phyloP scores from a whole-genome alignment of 2,888 invertebrate genomes.

The Parnassius smintheus region DNA sequence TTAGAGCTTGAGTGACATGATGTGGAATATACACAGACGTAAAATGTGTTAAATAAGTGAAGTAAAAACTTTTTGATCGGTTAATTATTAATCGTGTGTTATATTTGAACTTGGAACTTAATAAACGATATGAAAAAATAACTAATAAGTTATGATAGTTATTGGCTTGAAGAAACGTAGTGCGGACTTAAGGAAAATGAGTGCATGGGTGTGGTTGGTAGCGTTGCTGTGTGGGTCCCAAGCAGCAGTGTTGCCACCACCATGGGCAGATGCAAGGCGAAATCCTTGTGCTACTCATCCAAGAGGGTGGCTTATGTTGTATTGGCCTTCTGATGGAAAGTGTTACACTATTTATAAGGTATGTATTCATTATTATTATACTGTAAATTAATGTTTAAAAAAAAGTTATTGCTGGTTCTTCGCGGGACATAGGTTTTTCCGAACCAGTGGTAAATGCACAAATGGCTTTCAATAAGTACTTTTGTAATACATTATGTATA shows the following conservation, averaged over 20 bases:
- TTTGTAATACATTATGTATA: too few species aligned
- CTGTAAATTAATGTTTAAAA: too few species aligned
- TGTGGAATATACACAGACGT: too few species aligned
- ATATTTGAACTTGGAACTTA: constrained; percentile 13
- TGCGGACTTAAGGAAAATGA: constrained; percentile 45
- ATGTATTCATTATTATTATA: constrained; percentile 2
- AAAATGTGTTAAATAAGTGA: too few species aligned
- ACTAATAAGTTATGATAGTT: constrained; percentile 16
- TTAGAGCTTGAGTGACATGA: too few species aligned
- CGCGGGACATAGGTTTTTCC: too few species aligned
- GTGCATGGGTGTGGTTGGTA: constrained; percentile 64
- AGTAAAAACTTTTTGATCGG: too few species aligned
- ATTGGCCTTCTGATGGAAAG: constrained; percentile 91
- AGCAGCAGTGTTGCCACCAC: constrained; percentile 88
- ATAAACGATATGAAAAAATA: constrained; percentile 32
- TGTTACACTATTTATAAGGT: constrained; percentile 94
- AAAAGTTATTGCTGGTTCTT: too few species aligned
- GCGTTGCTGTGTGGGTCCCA: constrained; percentile 71
- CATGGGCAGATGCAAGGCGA: constrained; percentile 90
- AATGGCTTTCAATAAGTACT: too few species aligned
- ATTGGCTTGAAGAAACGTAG: background rate
- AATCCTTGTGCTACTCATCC: constrained; percentile 92
- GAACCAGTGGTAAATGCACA: too few species aligned
- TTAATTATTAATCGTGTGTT: too few species aligned
- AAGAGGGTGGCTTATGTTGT: constrained; percentile 92